Conservation (phyloP, 2,797 vertebrate genomes). For the Diglossa cyanea region DNA sequence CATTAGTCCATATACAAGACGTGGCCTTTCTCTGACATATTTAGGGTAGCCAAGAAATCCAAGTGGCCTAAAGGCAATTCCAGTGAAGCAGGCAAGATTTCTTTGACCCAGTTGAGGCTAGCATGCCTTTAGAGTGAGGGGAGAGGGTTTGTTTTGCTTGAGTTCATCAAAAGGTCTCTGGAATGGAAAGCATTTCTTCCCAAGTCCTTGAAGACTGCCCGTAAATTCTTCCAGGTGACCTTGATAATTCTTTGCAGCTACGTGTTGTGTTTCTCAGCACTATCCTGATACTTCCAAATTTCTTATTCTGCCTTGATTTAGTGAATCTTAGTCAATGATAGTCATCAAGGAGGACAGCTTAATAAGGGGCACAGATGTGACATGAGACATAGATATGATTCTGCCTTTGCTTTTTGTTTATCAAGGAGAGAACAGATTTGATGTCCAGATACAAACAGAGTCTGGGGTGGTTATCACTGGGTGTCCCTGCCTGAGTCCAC, state of each 20-base stretch:
- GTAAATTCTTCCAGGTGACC: background rate
- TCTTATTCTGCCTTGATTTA: background rate
- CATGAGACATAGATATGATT: background rate
- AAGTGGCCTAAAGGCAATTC: background rate
- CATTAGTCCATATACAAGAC: background rate
- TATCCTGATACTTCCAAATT: background rate
- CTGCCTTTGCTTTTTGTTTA: background rate
- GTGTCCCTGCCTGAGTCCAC: background rate
- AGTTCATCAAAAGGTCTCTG: background rate
- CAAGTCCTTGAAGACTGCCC: background rate
- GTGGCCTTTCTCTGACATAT: background rate
- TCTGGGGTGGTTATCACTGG: background rate
- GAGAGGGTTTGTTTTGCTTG: background rate
- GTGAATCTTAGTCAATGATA: background rate
- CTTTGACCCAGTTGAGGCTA: background rate
- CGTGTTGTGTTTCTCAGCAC: background rate
- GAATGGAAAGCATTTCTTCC: background rate
- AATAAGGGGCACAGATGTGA: background rate
- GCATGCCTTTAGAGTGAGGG: background rate
- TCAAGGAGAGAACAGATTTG: background rate
- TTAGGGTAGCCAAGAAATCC: background rate
- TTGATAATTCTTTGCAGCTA: background rate
- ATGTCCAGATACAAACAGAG: background rate
- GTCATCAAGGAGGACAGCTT: background rate
- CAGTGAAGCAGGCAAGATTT: background rate